Conservation (phyloP, 2,888 invertebrate genomes). For the Stomorhina lunata region DNA sequence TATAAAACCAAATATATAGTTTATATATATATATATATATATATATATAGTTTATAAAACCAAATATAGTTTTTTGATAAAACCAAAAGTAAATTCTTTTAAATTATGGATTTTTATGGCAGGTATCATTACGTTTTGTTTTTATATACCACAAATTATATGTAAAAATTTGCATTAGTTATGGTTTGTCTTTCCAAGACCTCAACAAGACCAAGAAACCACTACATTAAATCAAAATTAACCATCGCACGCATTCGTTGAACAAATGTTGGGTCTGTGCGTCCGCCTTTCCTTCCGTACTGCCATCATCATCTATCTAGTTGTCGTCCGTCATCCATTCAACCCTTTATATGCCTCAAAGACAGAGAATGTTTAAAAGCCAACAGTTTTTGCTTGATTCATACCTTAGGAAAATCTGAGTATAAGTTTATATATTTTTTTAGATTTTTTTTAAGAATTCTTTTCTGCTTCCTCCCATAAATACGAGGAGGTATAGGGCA, state of each 20-base stretch:
- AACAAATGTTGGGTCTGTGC: not conserved
- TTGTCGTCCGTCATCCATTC: not conserved
- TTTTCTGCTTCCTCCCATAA: not conserved
- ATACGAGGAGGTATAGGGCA: not conserved
- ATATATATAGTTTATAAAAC: not conserved
- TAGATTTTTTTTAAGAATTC: not conserved
- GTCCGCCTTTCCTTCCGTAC: not conserved
- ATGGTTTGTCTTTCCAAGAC: not conserved
- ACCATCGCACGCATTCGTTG: not conserved
- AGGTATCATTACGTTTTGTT: no score
- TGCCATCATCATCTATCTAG: not conserved
- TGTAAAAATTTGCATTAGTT: slow-evolving; percentile 7
- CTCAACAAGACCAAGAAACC: not conserved
- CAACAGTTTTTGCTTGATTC: not conserved
- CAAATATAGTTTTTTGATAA: not conserved
- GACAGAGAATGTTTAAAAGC: not conserved
- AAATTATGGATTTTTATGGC: no score
- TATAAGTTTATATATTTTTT: not conserved
- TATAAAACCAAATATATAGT: no score
- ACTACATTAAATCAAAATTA: slow-evolving; percentile 34
- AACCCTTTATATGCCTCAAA: not conserved
- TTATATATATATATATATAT: no score
- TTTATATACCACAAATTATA: not conserved
- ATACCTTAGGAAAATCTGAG: not conserved
- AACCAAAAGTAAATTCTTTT: not conserved